phyloP scores from a whole-genome alignment of 2,113 vertebrate genomes.

The Grallaria varia region DNA sequence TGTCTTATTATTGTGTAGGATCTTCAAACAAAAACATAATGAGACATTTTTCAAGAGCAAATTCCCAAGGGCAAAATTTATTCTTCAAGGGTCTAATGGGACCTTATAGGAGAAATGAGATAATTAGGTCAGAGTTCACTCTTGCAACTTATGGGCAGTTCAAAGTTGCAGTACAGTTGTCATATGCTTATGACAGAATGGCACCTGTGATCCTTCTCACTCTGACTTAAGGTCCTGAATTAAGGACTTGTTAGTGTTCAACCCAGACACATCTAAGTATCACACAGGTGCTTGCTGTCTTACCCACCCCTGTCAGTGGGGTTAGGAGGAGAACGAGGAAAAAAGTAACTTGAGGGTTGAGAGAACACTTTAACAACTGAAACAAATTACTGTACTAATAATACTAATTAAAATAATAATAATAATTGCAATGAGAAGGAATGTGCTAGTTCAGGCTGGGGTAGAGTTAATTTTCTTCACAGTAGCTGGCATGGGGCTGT shows the following conservation, averaged over 20 bases:
- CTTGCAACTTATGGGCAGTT: neutral
- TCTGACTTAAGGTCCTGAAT: neutral
- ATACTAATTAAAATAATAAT: neutral
- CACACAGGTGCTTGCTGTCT: neutral
- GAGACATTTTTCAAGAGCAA: neutral
- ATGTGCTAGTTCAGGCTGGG: neutral
- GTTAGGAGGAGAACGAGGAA: neutral
- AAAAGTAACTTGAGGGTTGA: neutral
- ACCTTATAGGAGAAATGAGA: neutral
- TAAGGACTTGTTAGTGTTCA: neutral
- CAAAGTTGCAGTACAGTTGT: neutral
- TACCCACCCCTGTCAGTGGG: neutral
- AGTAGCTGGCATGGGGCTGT: neutral
- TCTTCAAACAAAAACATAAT: neutral
- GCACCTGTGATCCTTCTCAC: neutral
- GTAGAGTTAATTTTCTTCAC: neutral
- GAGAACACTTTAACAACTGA: neutral
- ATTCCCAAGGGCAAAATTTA: neutral
- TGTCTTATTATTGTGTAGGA: neutral
- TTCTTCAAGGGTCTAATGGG: neutral
- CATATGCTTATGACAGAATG: neutral
- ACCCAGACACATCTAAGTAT: neutral
- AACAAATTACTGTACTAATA: neutral
- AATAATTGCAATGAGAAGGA: neutral
- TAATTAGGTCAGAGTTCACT: neutral